These are phyloP conservation scores for Loripinus fragilis DNA, from an alignment of 2,888 invertebrate species.

Conservation along the genomic window DNA sequence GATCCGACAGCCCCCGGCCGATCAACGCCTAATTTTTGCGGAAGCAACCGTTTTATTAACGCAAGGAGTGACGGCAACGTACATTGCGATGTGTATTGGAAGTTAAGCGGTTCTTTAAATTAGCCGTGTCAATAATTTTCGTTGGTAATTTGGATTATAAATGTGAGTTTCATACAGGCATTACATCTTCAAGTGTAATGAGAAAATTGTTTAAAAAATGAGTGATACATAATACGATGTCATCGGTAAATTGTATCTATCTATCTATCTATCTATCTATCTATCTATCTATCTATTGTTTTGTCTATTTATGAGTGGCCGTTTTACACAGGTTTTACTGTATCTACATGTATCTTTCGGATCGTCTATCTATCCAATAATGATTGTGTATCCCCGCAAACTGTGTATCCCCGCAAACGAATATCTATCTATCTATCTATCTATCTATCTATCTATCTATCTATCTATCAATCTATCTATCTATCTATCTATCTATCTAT, in stretches of 20 bases:
- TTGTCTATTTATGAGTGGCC: background rate
- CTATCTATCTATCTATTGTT: background rate
- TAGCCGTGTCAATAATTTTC: background rate
- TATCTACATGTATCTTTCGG: too few relatives aligned
- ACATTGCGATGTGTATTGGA: background rate
- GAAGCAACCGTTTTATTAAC: slow-evolving; percentile 4
- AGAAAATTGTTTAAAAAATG: too few relatives aligned
- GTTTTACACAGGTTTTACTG: too few relatives aligned
- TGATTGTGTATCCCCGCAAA: too few relatives aligned
- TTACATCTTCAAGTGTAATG: too few relatives aligned
- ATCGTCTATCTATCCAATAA: too few relatives aligned
- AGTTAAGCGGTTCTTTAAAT: background rate
- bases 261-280: background rate
- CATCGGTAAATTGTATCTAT: too few relatives aligned
- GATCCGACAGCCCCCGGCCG: background rate
- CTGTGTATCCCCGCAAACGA: too few relatives aligned
- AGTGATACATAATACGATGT: too few relatives aligned
- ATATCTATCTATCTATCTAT: background rate
- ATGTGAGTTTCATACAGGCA: too few relatives aligned
- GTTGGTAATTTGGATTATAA: too few relatives aligned
- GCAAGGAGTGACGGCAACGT: slow-evolving; percentile 17
- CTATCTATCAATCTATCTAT: background rate
- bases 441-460: background rate
- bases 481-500: background rate
- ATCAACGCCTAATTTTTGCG: slow-evolving; percentile 2